These are phyloP conservation scores for Cygnus atratus DNA, from an alignment of 2,113 vertebrate genomes.

Conservation along the genomic window DNA sequence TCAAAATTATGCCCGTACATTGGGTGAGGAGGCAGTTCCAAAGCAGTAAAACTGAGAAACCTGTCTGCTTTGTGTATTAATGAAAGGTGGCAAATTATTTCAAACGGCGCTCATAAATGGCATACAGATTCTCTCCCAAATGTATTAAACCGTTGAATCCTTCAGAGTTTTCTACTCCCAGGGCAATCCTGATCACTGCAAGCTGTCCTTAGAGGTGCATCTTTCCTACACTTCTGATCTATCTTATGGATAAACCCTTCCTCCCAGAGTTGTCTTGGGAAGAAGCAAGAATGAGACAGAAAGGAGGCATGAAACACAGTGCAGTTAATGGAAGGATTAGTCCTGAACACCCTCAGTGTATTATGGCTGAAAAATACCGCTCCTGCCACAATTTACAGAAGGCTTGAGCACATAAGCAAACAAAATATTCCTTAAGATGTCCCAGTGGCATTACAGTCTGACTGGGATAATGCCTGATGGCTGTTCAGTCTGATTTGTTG, in stretches of 20 bases:
- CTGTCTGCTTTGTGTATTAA: not conserved
- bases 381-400: not conserved
- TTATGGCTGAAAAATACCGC: not conserved
- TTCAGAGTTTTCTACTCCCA: not conserved
- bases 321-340: not conserved
- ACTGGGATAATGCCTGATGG: not conserved
- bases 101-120: not conserved
- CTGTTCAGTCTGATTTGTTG: not conserved
- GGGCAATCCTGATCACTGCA: not conserved
- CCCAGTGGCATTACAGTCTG: not conserved
- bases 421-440: not conserved
- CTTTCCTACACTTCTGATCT: not conserved
- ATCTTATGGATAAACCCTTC: not conserved
- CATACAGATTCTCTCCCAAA: not conserved
- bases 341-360: not conserved
- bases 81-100: not conserved
- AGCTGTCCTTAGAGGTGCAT: not conserved
- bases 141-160: not conserved
- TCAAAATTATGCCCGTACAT: not conserved
- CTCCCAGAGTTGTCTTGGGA: not conserved
- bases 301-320: not conserved
- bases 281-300: not conserved
- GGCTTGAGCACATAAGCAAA: not conserved
- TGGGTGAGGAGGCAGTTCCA: not conserved
- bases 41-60: not conserved